Percentiles rank a stretch among this genome's conserved stretches.
These are phyloP conservation scores for Volucella inanis DNA, from an alignment of 2,888 invertebrate species.

Conservation along the genomic window DNA sequence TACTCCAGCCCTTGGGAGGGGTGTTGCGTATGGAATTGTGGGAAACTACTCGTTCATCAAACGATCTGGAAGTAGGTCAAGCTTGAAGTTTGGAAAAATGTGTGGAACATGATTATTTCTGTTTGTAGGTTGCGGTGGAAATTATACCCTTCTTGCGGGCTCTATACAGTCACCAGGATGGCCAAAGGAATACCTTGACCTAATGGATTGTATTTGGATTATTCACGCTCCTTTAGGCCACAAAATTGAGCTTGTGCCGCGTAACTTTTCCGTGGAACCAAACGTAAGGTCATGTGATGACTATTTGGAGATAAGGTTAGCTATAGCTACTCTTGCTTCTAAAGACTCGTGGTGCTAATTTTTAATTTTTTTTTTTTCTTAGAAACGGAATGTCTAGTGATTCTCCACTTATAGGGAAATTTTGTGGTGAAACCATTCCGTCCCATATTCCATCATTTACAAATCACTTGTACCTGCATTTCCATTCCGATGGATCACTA, in stretches of 20 bases:
- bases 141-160: slow-evolving; percentile 87
- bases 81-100: not conserved
- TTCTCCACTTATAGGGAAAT: slow-evolving; percentile 92
- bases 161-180: slow-evolving; percentile 90
- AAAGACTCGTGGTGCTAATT: not conserved
- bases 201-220: slow-evolving; percentile 90
- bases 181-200: slow-evolving; percentile 88
- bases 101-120: too few relatives aligned
- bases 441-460: slow-evolving; percentile 88
- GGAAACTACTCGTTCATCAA: slow-evolving; percentile 73
- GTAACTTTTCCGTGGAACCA: slow-evolving; percentile 87
- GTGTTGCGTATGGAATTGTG: slow-evolving; percentile 34
- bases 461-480: slow-evolving; percentile 89
- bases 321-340: not conserved
- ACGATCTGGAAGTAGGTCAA: slow-evolving; percentile 47
- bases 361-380: not conserved
- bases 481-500: slow-evolving; percentile 88
- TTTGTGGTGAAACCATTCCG: slow-evolving; percentile 88
- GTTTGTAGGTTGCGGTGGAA: slow-evolving; percentile 88
- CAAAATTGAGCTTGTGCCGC: slow-evolving; percentile 89
- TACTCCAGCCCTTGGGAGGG: slow-evolving; percentile 7
- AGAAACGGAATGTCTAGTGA: slow-evolving; percentile 90
- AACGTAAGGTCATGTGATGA: slow-evolving; percentile 84
- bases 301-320: slow-evolving; percentile 89
- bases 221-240: slow-evolving; percentile 89